Conservation (phyloP, 37 sponge, comb jelly and placozoan genomes). For the Halisarca cf. caerulea region DNA sequence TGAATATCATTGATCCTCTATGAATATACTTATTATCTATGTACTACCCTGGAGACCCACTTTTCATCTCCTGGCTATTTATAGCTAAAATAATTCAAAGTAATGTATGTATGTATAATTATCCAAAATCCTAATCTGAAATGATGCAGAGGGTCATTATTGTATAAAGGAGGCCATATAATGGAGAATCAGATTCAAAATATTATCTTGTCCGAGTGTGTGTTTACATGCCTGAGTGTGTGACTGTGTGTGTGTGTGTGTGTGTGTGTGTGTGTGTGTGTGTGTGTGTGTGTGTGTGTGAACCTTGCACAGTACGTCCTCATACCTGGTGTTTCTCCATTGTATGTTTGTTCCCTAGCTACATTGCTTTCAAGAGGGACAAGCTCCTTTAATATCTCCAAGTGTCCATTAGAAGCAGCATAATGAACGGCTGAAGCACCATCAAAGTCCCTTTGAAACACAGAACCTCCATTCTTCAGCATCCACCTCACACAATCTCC, state of each 20-base stretch:
- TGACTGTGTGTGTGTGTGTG: not conserved
- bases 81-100: too few species aligned
- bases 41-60: not conserved
- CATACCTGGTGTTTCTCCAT: slow-evolving; percentile 89
- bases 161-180: not conserved
- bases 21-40: not conserved
- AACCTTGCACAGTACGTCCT: not conserved
- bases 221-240: not conserved
- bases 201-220: not conserved
- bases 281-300: not conserved
- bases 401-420: slow-evolving; percentile 71
- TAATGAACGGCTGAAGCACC: slow-evolving; percentile 86
- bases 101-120: too few species aligned
- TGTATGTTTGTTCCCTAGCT: slow-evolving; percentile 58
- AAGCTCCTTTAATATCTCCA: slow-evolving; percentile 61
- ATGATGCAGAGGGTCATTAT: not conserved
- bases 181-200: too few species aligned
- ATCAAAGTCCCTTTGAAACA: slow-evolving; percentile 54
- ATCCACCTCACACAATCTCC: slow-evolving; percentile 53
- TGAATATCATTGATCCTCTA: slow-evolving; percentile 10
- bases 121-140: not conserved
- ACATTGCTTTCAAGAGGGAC: not conserved
- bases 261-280: not conserved
- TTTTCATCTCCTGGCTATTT: too few species aligned
- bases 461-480: slow-evolving; percentile 41